A percentile compares a stretch with the other conserved stretches of the same genome.
These are phyloP conservation scores for Agrenia bidenticulata DNA, from an alignment of 2,888 invertebrate species.

Conservation along the genomic window DNA sequence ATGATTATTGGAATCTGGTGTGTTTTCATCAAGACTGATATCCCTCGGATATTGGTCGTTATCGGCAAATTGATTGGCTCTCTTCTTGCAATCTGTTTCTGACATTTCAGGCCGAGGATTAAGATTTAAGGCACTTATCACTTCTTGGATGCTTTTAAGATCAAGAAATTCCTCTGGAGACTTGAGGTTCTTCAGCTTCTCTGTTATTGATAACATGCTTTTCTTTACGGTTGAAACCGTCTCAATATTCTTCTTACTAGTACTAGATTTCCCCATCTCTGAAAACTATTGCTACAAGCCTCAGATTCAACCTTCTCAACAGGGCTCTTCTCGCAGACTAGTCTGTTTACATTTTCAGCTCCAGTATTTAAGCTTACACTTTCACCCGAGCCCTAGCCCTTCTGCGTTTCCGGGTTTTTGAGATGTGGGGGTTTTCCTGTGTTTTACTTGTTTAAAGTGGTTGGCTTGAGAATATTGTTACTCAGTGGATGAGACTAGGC, in stretches of 20 bases:
- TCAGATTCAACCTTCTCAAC: neutral
- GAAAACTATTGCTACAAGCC: neutral
- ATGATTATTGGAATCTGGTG: neutral
- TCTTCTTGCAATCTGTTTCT: neutral
- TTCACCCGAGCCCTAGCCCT: neutral
- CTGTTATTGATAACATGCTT: slow-evolving; percentile 37
- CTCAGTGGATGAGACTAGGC: too few relatives aligned
- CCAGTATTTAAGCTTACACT: slow-evolving; percentile 5
- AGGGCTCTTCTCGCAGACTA: slow-evolving; percentile 14
- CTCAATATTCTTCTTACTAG: neutral
- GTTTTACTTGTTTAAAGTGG: too few relatives aligned
- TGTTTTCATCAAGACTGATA: neutral
- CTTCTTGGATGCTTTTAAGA: slow-evolving; percentile 43
- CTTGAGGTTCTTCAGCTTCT: slow-evolving; percentile 40
- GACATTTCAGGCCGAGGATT: neutral
- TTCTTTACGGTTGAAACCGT: slow-evolving; percentile 16
- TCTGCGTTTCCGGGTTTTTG: too few relatives aligned
- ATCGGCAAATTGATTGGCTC: neutral
- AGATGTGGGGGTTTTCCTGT: too few relatives aligned
- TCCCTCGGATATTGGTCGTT: neutral
- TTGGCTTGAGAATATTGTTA: too few relatives aligned
- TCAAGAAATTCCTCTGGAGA: slow-evolving; percentile 33
- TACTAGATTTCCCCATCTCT: slow-evolving; percentile 11
- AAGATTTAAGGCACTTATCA: slow-evolving; percentile 46
- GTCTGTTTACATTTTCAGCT: slow-evolving; percentile 11